Evolutionary conservation across 1,140 invertebrate genomes (phyloP).

Genomic region (Sarcophaga bullata): DNA sequence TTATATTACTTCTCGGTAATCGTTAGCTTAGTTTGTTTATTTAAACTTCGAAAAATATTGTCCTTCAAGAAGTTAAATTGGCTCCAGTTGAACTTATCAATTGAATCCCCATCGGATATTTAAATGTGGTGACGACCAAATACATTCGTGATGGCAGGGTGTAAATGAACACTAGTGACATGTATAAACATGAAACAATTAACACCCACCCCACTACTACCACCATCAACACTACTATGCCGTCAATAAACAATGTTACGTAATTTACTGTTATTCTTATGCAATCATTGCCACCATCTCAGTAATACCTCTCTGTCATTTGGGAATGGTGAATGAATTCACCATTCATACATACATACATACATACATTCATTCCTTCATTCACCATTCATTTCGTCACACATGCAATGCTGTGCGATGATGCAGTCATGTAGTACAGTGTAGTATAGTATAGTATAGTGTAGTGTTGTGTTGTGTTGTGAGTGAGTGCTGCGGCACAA

Average conservation of each 20-base stretch:
- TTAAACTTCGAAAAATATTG: too few relatives aligned
- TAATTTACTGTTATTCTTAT: constrained; percentile 11
- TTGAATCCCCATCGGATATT: neutral
- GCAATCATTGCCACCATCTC: neutral
- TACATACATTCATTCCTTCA: too few relatives aligned
- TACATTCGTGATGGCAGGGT: neutral
- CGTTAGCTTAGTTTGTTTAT: too few relatives aligned
- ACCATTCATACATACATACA: too few relatives aligned
- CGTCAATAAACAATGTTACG: neutral
- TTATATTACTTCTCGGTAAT: too few relatives aligned
- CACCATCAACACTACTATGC: neutral
- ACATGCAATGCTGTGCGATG: neutral
- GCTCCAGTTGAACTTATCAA: neutral
- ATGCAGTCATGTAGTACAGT: neutral
- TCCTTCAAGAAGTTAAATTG: neutral
- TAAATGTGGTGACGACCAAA: neutral
- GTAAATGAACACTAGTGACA: neutral
- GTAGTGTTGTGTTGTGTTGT: neutral
- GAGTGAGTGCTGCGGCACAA: neutral
- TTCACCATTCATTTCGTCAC: constrained; percentile 11
- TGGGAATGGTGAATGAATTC: too few relatives aligned
- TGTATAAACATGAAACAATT: neutral
- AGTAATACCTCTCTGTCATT: too few relatives aligned
- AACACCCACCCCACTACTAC: neutral
- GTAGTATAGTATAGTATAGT: neutral